Conservation (phyloP, 2,113 vertebrate species). For the Etheostoma spectabile region DNA sequence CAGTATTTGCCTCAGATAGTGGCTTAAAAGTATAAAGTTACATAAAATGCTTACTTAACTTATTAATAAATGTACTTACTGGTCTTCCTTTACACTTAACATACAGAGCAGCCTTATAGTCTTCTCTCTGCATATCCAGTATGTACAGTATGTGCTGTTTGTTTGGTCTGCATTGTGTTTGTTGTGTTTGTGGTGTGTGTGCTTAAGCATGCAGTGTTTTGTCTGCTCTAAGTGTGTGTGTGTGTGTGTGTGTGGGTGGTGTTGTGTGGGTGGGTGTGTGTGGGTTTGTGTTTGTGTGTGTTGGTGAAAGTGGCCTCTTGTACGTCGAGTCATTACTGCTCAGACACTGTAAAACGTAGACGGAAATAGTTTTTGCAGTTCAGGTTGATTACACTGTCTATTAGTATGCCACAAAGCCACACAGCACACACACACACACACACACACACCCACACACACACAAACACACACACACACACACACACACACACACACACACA, state of each 20-base stretch:
- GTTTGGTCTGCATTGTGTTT: slow-evolving; percentile 44
- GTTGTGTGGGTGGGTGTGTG: slow-evolving; percentile 15
- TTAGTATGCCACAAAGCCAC: slow-evolving; percentile 74
- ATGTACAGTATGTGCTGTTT: slow-evolving; percentile 6
- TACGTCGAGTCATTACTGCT: slow-evolving; percentile 55
- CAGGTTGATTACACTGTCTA: slow-evolving; percentile 76
- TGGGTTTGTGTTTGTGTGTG: slow-evolving; percentile 19
- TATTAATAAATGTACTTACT: too few relatives aligned
- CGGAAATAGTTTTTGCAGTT: slow-evolving; percentile 56
- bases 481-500: slow-evolving; percentile 7
- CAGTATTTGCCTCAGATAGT: too few relatives aligned
- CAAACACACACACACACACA: slow-evolving; percentile 38
- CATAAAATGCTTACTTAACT: too few relatives aligned
- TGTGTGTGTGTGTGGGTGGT: slow-evolving; percentile 12
- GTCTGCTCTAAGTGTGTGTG: slow-evolving; percentile 51
- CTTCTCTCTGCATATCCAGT: neutral
- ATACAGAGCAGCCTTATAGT: neutral
- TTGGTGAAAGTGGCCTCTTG: slow-evolving; percentile 63
- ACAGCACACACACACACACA: slow-evolving; percentile 3
- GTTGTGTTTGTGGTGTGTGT: slow-evolving; percentile 16
- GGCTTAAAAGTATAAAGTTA: too few relatives aligned
- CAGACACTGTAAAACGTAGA: slow-evolving; percentile 49
- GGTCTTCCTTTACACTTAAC: neutral
- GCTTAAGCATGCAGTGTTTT: slow-evolving; percentile 57
- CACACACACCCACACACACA: slow-evolving; percentile 42